These are phyloP conservation scores for Rutpela maculata DNA, from an alignment of 2,888 invertebrate species.

Conservation along the genomic window DNA sequence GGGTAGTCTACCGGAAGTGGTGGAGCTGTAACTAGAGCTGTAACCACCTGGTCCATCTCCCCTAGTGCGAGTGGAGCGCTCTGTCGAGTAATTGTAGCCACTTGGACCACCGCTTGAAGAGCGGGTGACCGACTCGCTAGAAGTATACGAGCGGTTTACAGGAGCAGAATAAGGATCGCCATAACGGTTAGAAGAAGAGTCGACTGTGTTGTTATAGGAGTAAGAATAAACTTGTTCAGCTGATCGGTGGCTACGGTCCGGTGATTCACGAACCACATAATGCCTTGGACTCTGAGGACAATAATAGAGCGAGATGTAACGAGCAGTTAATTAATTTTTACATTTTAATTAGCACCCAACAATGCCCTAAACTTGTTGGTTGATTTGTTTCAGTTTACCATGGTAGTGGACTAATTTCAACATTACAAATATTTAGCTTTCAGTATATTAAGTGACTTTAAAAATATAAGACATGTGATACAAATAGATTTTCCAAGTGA, in stretches of 20 bases:
- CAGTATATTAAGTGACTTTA: too few relatives aligned
- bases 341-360: slow-evolving; percentile 23
- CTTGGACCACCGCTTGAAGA: slow-evolving; percentile 82
- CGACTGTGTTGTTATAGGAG: slow-evolving; percentile 82
- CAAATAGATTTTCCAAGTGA: too few relatives aligned
- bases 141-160: slow-evolving; percentile 80
- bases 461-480: too few relatives aligned
- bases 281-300: slow-evolving; percentile 90
- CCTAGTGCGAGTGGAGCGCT: slow-evolving; percentile 83
- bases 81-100: slow-evolving; percentile 82
- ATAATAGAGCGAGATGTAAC: slow-evolving; percentile 67
- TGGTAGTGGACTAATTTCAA: background rate
- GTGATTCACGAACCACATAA: slow-evolving; percentile 89
- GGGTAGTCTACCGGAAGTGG: slow-evolving; percentile 87
- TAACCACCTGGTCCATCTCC: slow-evolving; percentile 87
- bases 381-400: slow-evolving; percentile 8
- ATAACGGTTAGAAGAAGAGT: slow-evolving; percentile 72
- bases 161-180: slow-evolving; percentile 79
- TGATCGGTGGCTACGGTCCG: slow-evolving; percentile 81
- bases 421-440: too few relatives aligned
- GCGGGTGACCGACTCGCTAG: slow-evolving; percentile 82
- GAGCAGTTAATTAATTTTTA: background rate
- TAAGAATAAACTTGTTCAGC: slow-evolving; percentile 92
- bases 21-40: slow-evolving; percentile 85
- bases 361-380: background rate